These are phyloP conservation scores for Salarias fasciatus DNA, from an alignment of 2,797 vertebrate genomes.

Conservation along the genomic window DNA sequence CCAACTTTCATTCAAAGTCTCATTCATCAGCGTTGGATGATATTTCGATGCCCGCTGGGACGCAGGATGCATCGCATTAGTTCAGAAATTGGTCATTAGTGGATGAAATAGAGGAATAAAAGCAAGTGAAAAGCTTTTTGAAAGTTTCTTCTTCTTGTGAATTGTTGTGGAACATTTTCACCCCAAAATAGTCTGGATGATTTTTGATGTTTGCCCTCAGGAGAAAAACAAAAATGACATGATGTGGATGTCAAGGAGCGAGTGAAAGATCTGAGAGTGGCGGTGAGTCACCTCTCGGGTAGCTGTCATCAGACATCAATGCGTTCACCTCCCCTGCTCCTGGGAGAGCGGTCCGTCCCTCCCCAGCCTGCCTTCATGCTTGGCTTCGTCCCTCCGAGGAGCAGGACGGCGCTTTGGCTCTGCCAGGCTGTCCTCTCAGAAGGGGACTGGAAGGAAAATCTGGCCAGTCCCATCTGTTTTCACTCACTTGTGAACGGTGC, in stretches of 20 bases:
- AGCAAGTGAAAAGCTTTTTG: neutral
- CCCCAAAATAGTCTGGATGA: conserved; percentile 27
- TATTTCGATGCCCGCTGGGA: neutral
- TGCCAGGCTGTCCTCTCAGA: conserved; percentile 66
- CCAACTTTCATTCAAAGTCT: too few species aligned
- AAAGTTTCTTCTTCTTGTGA: neutral
- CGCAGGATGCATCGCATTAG: neutral
- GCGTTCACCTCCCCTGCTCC: conserved; percentile 57
- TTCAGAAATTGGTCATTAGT: neutral
- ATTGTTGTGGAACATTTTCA: conserved; percentile 8
- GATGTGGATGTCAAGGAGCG: conserved; percentile 13
- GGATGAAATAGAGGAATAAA: neutral
- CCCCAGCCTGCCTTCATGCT: conserved; percentile 50
- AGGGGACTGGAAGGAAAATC: conserved; percentile 59
- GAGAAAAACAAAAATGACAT: conserved; percentile 24
- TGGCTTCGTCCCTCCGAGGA: conserved; percentile 50
- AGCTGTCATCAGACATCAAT: conserved; percentile 70
- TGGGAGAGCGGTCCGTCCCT: conserved; percentile 33
- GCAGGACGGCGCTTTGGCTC: conserved; percentile 46
- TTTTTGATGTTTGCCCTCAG: conserved; percentile 21
- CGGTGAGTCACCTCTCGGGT: conserved; percentile 56
- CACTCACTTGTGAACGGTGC: conserved; percentile 28
- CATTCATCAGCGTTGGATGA: neutral
- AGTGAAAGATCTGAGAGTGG: conserved; percentile 18
- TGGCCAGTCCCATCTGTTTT: conserved; percentile 61